Conservation (phyloP, 1,140 invertebrate species). For the Leptinotarsa defecta region DNA sequence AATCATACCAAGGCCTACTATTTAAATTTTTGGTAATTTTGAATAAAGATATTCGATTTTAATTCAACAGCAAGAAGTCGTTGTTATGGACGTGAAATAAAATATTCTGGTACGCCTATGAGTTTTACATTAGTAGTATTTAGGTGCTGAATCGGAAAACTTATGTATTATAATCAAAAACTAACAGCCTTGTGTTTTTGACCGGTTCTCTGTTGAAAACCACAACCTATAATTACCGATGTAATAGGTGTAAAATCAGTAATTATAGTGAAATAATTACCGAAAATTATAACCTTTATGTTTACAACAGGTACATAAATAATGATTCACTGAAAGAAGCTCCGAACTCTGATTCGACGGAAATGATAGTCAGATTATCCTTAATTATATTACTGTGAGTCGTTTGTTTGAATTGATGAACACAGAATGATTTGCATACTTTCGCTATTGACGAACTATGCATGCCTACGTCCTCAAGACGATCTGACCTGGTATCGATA, state of each 20-base stretch:
- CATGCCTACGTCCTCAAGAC: too few species aligned
- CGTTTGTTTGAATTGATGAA: constrained; percentile 3
- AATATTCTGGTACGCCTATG: not conserved
- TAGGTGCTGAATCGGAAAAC: not conserved
- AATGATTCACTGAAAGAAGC: constrained; percentile 12
- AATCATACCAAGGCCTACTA: too few species aligned
- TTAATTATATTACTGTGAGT: constrained; percentile 1
- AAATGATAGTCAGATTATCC: constrained; percentile 7
- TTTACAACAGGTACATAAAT: constrained; percentile 14
- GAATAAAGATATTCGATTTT: too few species aligned
- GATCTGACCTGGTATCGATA: too few species aligned
- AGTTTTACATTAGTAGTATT: not conserved
- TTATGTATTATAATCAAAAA: constrained; percentile 4
- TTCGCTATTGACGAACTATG: too few species aligned
- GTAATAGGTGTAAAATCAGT: constrained; percentile 19
- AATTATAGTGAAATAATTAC: constrained; percentile 13
- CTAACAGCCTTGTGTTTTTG: constrained; percentile 19
- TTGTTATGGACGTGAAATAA: too few species aligned
- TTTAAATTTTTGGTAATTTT: too few species aligned
- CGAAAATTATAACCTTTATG: constrained; percentile 19
- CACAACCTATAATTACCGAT: constrained; percentile 15
- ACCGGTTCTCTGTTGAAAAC: constrained; percentile 9
- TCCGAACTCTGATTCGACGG: constrained; percentile 1
- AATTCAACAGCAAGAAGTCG: too few species aligned
- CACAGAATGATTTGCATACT: not conserved